A percentile compares a stretch with the other conserved stretches of the same genome.
Evolutionary conservation across 2,113 vertebrate genomes (phyloP).

Genomic region (Lipophrys pholis): DNA sequence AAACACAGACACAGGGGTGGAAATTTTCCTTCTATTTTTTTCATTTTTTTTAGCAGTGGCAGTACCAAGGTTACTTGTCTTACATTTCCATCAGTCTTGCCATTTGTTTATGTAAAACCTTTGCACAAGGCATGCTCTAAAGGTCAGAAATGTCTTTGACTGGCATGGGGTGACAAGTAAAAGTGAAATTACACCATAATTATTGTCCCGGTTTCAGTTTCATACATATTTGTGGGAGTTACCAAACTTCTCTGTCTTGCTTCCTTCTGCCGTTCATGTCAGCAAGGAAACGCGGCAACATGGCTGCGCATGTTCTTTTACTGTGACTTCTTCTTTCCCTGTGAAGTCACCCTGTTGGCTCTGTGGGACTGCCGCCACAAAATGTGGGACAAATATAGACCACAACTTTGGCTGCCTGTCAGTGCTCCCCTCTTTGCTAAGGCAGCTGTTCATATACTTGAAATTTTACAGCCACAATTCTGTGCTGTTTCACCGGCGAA

Average conservation of each 20-base stretch:
- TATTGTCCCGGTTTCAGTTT: constrained; percentile 5
- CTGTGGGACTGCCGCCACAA: constrained; percentile 9
- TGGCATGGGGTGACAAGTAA: neutral
- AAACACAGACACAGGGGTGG: constrained; percentile 30
- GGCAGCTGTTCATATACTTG: constrained; percentile 44
- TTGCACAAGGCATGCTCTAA: neutral
- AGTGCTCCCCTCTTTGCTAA: neutral
- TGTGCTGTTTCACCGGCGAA: neutral
- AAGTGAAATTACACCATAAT: neutral
- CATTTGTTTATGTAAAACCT: constrained; percentile 62
- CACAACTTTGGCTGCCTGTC: constrained; percentile 41
- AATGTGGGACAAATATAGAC: constrained; percentile 60
- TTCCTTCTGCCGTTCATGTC: constrained; percentile 17
- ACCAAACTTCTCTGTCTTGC: neutral
- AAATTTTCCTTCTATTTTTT: constrained; percentile 1
- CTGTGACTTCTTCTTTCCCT: constrained; percentile 10
- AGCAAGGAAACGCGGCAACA: constrained; percentile 3
- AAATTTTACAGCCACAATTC: neutral
- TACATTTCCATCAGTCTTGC: neutral
- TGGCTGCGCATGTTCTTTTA: constrained; percentile 19
- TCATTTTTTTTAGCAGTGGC: constrained; percentile 14
- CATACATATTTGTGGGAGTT: neutral
- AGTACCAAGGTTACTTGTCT: constrained; percentile 4
- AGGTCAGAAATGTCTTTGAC: constrained; percentile 5
- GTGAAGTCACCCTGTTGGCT: constrained; percentile 38